Conservation (phyloP, 2,113 vertebrate genomes). For the Nettapus auritus region DNA sequence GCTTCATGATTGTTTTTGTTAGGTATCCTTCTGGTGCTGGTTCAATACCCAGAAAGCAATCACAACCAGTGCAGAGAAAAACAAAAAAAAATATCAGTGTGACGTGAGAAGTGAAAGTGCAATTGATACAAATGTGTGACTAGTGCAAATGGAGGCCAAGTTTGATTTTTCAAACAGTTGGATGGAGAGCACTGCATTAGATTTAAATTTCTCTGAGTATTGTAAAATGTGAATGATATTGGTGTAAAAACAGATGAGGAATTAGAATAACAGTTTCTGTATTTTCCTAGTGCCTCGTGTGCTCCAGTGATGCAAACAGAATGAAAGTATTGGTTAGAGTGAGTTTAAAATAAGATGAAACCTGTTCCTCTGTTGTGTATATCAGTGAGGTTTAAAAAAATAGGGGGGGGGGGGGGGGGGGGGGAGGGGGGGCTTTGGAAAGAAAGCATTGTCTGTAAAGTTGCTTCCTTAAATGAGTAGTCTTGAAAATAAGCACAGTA, state of each 20-base stretch:
- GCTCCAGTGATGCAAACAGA: background rate
- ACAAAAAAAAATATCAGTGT: background rate
- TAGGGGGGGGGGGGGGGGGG: rapidly evolving
- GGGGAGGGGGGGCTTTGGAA: background rate
- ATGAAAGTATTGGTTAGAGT: background rate
- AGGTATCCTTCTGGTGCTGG: background rate
- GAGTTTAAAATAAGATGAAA: background rate
- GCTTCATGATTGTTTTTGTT: background rate
- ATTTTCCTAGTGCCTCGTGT: background rate
- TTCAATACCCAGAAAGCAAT: background rate
- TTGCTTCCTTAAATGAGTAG: background rate
- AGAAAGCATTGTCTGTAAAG: background rate
- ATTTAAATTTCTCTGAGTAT: background rate
- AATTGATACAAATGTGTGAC: background rate
- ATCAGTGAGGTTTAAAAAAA: background rate
- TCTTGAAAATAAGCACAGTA: background rate
- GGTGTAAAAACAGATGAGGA: background rate
- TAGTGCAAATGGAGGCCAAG: background rate
- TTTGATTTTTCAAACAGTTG: background rate
- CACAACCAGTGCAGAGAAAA: background rate
- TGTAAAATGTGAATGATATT: background rate
- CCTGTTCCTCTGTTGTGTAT: background rate
- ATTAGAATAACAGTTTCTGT: background rate
- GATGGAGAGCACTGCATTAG: background rate
- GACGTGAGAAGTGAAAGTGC: background rate